Evolutionary conservation across 2,113 vertebrate genomes (phyloP).

Genomic region (Orycteropus afer): DNA sequence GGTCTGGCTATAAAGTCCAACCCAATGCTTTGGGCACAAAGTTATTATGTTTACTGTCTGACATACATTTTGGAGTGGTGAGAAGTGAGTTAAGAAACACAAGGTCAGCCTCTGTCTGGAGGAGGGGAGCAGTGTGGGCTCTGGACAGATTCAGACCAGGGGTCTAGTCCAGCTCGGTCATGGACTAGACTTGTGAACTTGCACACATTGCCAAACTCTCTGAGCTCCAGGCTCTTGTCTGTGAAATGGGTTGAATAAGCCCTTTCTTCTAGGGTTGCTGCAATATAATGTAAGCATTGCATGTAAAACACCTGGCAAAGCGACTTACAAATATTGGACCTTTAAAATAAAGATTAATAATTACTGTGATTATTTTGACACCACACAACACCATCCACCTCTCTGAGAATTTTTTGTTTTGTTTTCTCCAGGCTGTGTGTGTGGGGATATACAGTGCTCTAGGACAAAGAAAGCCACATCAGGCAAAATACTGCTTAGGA

Average conservation of each 20-base stretch:
- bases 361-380: neutral
- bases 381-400: neutral
- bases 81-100: neutral
- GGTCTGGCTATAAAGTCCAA: neutral
- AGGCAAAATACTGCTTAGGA: too few species aligned
- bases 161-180: neutral
- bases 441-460: too few species aligned
- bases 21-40: neutral
- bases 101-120: neutral
- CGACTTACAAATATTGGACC: neutral
- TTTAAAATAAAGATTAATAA: neutral
- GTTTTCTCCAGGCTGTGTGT: neutral
- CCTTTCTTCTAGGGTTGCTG: neutral
- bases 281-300: neutral
- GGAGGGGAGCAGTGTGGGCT: neutral
- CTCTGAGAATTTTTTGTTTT: neutral
- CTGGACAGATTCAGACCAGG: neutral
- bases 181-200: neutral
- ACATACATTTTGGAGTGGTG: neutral
- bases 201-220: neutral
- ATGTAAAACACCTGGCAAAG: neutral
- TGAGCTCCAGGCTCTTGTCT: neutral
- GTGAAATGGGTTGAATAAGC: neutral
- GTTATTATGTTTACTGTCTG: neutral
- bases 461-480: too few species aligned